Evolutionary conservation across 2,113 vertebrate genomes (phyloP), one percentile per base, ranked within the genome.

Genomic region (Microcebus jonahi): DNA sequence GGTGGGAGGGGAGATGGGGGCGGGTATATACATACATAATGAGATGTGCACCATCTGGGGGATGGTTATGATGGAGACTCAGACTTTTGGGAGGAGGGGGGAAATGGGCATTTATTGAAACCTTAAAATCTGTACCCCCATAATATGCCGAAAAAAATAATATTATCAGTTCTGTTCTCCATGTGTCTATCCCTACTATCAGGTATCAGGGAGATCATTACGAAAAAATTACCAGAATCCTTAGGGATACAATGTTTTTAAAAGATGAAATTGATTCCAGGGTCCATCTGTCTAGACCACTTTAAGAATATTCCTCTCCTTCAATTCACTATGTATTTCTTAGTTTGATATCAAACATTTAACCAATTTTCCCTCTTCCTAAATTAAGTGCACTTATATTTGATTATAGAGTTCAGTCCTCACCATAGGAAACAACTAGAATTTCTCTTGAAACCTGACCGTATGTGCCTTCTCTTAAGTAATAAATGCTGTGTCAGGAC

Each of bases 351-450:
- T 0, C 20, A 75, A 81, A 89, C 13, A 67, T 89, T 92, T 88
- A 65, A 85, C 65, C 71, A 96, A 70, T 88, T 95, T 12, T 42
- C 25, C 29, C 5, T 81, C 73, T 94, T 86, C 15, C 79, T 75
- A 67, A 91, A 92, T 91, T 90, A 93, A 79, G 21, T 39, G 3
- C 29, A 80, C 15, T 90, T 94, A 67, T 31, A 88, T 70, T 91
- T 86, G 48, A 53, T 70, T n/a, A 65, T 17, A 31, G 31, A 71
- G 14, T 50, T 70, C 50, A 93, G 11, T 67, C 20, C 13, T 91
- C 29, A 77, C 18, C 73, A 77, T 15, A 89, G 29, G 55, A 21
- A 86, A 89, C 45, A 81, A 76, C 20, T 67, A 68, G 45, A 77
- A 85, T 70, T 53, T 77, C 18, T 65, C 84, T 84, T 93, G 27